Evolutionary conservation across 1,140 invertebrate species (phyloP).

Genomic region (Heliconius himera): DNA sequence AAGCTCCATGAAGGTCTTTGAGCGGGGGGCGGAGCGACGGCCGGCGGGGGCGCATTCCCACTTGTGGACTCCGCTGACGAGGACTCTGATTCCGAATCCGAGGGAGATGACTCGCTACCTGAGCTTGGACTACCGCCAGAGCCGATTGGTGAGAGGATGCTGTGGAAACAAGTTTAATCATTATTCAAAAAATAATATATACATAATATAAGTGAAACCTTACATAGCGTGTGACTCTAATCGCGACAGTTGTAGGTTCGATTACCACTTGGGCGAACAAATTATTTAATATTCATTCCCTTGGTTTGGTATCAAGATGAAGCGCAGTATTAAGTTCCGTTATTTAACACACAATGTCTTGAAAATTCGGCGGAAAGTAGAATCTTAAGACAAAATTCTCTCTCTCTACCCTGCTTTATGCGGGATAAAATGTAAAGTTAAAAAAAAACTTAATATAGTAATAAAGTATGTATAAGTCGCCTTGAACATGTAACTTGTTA

Average conservation of each 20-base stretch:
- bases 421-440: too few species aligned
- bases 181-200: not conserved
- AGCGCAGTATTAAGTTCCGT: too few species aligned
- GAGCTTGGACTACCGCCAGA: constrained; percentile 71
- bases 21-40: constrained; percentile 54
- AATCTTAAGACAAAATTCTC: too few species aligned
- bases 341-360: too few species aligned
- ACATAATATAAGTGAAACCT: not conserved
- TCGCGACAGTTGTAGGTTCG: not conserved
- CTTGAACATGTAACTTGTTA: too few species aligned
- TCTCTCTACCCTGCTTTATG: too few species aligned
- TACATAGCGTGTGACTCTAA: not conserved
- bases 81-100: constrained; percentile 73
- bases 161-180: constrained; percentile 38
- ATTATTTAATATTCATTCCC: too few species aligned
- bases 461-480: too few species aligned
- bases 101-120: constrained; percentile 68
- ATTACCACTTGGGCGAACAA: not conserved
- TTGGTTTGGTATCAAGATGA: too few species aligned
- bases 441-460: too few species aligned
- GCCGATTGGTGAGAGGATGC: constrained; percentile 65
- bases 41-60: constrained; percentile 54
- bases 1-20: constrained; percentile 65
- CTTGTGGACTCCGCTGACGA: constrained; percentile 70
- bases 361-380: too few species aligned